These are phyloP conservation scores for Amaurobius ferox DNA, from an alignment of 2,888 invertebrate genomes.

Conservation along the genomic window DNA sequence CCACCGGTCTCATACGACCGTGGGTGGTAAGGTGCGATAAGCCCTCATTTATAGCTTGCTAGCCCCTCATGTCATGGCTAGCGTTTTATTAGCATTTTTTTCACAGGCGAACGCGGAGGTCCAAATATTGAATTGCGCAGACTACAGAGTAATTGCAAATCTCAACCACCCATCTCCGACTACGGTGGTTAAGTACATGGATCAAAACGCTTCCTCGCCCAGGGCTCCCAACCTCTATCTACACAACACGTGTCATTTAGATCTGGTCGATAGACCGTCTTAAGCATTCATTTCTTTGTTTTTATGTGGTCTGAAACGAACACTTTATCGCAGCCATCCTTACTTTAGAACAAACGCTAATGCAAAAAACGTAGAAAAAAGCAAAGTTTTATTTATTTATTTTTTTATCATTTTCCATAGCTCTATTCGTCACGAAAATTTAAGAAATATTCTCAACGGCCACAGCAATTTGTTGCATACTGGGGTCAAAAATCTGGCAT, in stretches of 20 bases:
- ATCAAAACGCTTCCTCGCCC: constrained; percentile 34
- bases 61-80: constrained; percentile 26
- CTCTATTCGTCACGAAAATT: not conserved
- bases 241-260: constrained; percentile 47
- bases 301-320: not conserved
- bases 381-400: no score
- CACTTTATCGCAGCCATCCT: not conserved
- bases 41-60: constrained; percentile 56
- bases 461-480: constrained; percentile 2
- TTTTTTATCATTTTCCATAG: constrained; percentile 3
- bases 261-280: constrained; percentile 17
- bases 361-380: not conserved
- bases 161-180: constrained; percentile 13
- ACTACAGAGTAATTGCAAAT: constrained; percentile 47
- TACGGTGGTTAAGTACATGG: constrained; percentile 29
- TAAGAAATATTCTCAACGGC: not conserved
- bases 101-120: constrained; percentile 53
- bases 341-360: not conserved
- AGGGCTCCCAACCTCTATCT: constrained; percentile 20
- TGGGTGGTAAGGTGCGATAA: constrained; percentile 65
- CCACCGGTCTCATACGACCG: constrained; percentile 65
- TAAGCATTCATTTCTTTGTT: constrained; percentile 23
- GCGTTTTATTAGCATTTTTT: constrained; percentile 55
- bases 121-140: constrained; percentile 66
- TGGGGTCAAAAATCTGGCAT: not conserved